Evolutionary conservation across 1,140 invertebrate genomes (phyloP).

Genomic region (Lepeophtheirus salmonis): DNA sequence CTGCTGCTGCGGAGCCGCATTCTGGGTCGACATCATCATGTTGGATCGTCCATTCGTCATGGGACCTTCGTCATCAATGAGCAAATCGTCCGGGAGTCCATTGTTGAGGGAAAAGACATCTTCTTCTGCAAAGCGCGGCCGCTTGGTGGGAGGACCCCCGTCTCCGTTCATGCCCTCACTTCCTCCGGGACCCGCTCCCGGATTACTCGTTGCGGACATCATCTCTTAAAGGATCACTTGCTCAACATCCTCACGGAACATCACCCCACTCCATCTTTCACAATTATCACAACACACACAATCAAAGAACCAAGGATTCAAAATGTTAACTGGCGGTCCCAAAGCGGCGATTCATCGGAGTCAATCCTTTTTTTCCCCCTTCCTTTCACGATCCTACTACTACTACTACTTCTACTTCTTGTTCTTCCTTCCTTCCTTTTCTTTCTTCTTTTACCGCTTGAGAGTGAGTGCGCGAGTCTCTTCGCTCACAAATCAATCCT

Average conservation of each 20-base stretch:
- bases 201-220: not conserved
- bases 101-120: not conserved
- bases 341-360: no score
- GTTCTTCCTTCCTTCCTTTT: no score
- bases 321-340: not conserved
- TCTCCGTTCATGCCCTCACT: not conserved
- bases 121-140: not conserved
- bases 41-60: not conserved
- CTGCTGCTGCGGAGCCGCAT: not conserved
- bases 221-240: no score
- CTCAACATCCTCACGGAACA: not conserved
- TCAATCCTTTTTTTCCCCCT: no score
- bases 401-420: no score
- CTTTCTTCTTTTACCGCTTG: no score
- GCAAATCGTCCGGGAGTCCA: not conserved
- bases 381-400: no score
- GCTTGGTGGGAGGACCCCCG: not conserved
- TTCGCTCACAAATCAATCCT: no score
- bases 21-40: no score
- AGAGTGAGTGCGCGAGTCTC: no score
- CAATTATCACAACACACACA: not conserved
- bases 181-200: not conserved
- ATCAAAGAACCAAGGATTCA: not conserved
- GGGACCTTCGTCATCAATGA: not conserved
- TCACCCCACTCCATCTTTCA: not conserved